Percentiles rank a stretch among this genome's conserved stretches.
phyloP scores from a whole-genome alignment of 2,113 vertebrate genomes.

The Cebus imitator region DNA sequence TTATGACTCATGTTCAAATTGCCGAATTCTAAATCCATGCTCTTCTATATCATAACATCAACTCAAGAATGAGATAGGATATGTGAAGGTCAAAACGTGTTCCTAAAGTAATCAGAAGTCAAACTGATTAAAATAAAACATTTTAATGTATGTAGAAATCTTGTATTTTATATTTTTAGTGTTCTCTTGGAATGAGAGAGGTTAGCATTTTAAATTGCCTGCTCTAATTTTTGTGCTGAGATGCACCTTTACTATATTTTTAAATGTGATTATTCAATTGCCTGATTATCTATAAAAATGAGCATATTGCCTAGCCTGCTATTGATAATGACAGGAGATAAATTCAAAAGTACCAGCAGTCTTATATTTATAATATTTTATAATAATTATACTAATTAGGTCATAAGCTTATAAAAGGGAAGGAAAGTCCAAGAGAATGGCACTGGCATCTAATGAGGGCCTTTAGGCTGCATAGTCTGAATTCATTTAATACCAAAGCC shows the following conservation, averaged over 20 bases:
- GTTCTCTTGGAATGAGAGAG: not conserved
- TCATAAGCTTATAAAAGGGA: not conserved
- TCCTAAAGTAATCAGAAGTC: not conserved
- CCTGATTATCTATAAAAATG: not conserved
- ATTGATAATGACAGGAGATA: not conserved
- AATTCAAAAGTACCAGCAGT: constrained; percentile 81
- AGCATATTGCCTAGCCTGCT: not conserved
- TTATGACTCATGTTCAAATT: not conserved
- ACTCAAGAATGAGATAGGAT: not conserved
- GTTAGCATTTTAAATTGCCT: not conserved
- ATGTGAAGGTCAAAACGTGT: not conserved
- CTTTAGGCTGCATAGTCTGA: too few relatives aligned
- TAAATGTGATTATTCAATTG: not conserved
- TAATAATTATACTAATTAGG: not conserved
- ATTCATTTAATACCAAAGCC: not conserved
- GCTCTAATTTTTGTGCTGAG: not conserved
- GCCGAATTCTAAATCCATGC: not conserved
- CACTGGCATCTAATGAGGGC: too few relatives aligned
- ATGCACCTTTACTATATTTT: not conserved
- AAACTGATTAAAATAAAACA: not conserved
- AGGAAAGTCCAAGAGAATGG: too few relatives aligned
- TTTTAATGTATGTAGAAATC: not conserved
- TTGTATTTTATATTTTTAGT: not conserved
- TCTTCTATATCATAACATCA: not conserved
- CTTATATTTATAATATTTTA: not conserved